Conservation (phyloP, 2,888 invertebrate species). For the Hirtodrosophila alboralis region DNA sequence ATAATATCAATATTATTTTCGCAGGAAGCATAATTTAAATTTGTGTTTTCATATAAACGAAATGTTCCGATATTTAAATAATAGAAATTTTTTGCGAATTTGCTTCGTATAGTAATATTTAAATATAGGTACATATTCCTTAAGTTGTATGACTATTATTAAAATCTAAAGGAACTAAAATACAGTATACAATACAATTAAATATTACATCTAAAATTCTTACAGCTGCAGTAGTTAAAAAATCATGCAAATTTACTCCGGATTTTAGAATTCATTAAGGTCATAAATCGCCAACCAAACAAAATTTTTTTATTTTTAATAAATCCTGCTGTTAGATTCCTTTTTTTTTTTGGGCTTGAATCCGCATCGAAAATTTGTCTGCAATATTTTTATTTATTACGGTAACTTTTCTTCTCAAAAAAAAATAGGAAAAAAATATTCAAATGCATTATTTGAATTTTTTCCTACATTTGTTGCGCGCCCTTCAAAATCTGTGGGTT, state of each 20-base stretch:
- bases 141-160: too few relatives aligned
- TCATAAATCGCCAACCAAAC: slow-evolving; percentile 21
- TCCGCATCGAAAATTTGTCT: slow-evolving; percentile 31
- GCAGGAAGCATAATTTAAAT: too few relatives aligned
- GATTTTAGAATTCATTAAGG: slow-evolving; percentile 22
- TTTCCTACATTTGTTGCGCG: slow-evolving; percentile 11
- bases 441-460: slow-evolving; percentile 59
- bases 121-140: too few relatives aligned
- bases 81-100: too few relatives aligned
- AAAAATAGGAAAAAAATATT: slow-evolving; percentile 35
- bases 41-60: too few relatives aligned
- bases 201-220: not conserved
- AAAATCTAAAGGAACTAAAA: not conserved
- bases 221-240: slow-evolving; percentile 5
- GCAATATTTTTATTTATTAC: slow-evolving; percentile 65
- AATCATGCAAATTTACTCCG: not conserved
- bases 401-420: slow-evolving; percentile 17
- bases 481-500: slow-evolving; percentile 26
- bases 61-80: too few relatives aligned
- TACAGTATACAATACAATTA: not conserved
- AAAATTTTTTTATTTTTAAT: not conserved
- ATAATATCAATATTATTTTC: too few relatives aligned
- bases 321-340: slow-evolving; percentile 11
- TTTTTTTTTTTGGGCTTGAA: slow-evolving; percentile 9
- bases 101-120: too few relatives aligned